These are phyloP conservation scores for Tigriopus japonicus DNA, from an alignment of 1,140 invertebrate genomes.

Conservation along the genomic window DNA sequence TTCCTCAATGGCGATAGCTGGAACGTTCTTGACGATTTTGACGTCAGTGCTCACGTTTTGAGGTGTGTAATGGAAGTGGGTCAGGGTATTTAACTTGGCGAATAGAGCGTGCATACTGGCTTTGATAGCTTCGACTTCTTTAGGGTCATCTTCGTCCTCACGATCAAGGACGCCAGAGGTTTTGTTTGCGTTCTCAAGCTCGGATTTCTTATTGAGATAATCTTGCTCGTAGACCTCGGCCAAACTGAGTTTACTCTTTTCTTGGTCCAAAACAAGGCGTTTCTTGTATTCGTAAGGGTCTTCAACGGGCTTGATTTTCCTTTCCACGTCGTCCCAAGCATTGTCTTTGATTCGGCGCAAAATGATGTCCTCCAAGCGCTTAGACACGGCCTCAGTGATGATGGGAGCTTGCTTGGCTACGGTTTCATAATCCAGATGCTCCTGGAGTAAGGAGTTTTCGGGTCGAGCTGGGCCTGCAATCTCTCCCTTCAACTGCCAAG, in stretches of 20 bases:
- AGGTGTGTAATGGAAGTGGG: slow-evolving; percentile 85
- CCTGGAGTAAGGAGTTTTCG: slow-evolving; percentile 76
- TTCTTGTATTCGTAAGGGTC: slow-evolving; percentile 74
- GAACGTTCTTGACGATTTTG: slow-evolving; percentile 74
- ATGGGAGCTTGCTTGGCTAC: slow-evolving; percentile 59
- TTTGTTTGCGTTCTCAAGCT: not conserved
- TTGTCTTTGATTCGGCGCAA: slow-evolving; percentile 77
- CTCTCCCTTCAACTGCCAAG: slow-evolving; percentile 87
- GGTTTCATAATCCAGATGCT: slow-evolving; percentile 74
- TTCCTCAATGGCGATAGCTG: slow-evolving; percentile 83
- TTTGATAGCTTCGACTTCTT: slow-evolving; percentile 53
- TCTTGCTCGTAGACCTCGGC: slow-evolving; percentile 81
- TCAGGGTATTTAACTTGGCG: slow-evolving; percentile 69
- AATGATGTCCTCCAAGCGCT: slow-evolving; percentile 75
- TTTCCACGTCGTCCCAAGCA: slow-evolving; percentile 82
- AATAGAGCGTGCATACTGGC: slow-evolving; percentile 58
- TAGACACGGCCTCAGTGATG: slow-evolving; percentile 73
- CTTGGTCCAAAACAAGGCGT: slow-evolving; percentile 68
- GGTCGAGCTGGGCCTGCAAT: slow-evolving; percentile 51
- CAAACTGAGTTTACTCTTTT: slow-evolving; percentile 85
- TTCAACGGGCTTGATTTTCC: slow-evolving; percentile 67
- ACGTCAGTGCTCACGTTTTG: slow-evolving; percentile 63
- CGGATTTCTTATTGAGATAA: not conserved
- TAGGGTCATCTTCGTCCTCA: slow-evolving; percentile 38
- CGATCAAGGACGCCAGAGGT: slow-evolving; percentile 4